Evolutionary conservation across 2,888 invertebrate species (phyloP), one percentile per base, ranked within the genome.

Genomic region (Eupithecia tripunctaria): DNA sequence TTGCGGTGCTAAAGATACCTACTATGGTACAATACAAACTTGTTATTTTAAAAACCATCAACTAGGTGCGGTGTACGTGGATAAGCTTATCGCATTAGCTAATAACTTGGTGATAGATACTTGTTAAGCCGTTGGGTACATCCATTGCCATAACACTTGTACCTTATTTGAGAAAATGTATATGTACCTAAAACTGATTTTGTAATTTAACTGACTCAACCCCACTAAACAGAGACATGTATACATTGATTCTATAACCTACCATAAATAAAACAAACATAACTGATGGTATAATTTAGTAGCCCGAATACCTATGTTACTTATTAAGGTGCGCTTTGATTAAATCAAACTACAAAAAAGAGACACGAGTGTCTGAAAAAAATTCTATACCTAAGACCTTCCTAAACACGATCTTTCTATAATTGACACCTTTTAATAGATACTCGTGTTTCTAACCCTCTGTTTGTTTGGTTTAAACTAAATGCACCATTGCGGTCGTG

Each of bases 51-150:
- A 59, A 59, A 15, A 27, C 59, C 59, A 27, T 27, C 7, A 59
- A 59, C 59, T 18, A 21, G 36, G 38, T 63, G 32, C 14, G 32
- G 36, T 63, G 21, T 60, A 29, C 60, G 18, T 60, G 60, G 60
- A 27, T 60, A 29, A 29, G 60, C 18, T 60, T 60, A 60, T 60
- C 60, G 60, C 60, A 60, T 60, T 60, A 60, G 29, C 60, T 60
- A 60, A 60, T 60, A 18, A 29, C 29, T 29, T 29, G 2, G 8
- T 29, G 10, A 60, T 59, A 15, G 27, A 27, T 60, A 60, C 29
- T 60, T 15, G 29, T 51, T 51, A 21, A 12, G 51, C 21, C 51
- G n/a, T 21, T 51, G 47, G 47, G n/a, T 47, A 43, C 18, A 15
- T 15, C 18, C 1, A n/a, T 47, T 1, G n/a, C 43, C 18, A 47